phyloP scores from a whole-genome alignment of 2,888 invertebrate genomes.

The Myopa testacea region DNA sequence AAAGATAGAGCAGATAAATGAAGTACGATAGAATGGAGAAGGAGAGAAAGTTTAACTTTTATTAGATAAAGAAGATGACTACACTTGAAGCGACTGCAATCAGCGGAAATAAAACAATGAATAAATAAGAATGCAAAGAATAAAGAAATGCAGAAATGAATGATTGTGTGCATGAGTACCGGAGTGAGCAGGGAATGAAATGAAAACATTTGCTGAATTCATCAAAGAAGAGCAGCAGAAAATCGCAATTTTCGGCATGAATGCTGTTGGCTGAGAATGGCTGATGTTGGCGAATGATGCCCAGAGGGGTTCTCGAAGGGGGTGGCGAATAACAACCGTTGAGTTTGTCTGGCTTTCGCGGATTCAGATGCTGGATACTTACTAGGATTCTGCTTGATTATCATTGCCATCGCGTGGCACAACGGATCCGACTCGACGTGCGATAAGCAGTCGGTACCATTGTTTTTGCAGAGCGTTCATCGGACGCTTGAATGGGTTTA shows the following conservation, averaged over 20 bases:
- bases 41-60: conserved; percentile 12
- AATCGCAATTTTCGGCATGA: conserved; percentile 26
- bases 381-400: conserved; percentile 41
- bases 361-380: conserved; percentile 22
- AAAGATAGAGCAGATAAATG: neutral
- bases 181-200: conserved; percentile 34
- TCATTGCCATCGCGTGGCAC: conserved; percentile 49
- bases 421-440: conserved; percentile 61
- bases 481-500: conserved; percentile 65
- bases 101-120: conserved; percentile 22
- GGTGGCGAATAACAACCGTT: neutral
- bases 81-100: neutral
- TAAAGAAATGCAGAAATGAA: neutral
- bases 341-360: neutral
- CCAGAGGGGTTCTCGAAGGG: neutral
- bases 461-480: conserved; percentile 66
- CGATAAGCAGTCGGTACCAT: conserved; percentile 65
- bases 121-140: conserved; percentile 12
- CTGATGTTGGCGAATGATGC: neutral
- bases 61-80: neutral
- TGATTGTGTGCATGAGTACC: neutral
- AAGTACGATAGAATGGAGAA: neutral
- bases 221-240: conserved; percentile 15
- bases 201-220: conserved; percentile 41
- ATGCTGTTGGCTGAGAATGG: neutral